Evolutionary conservation across 2,113 vertebrate species (phyloP).

Genomic region (Helogale parvula): DNA sequence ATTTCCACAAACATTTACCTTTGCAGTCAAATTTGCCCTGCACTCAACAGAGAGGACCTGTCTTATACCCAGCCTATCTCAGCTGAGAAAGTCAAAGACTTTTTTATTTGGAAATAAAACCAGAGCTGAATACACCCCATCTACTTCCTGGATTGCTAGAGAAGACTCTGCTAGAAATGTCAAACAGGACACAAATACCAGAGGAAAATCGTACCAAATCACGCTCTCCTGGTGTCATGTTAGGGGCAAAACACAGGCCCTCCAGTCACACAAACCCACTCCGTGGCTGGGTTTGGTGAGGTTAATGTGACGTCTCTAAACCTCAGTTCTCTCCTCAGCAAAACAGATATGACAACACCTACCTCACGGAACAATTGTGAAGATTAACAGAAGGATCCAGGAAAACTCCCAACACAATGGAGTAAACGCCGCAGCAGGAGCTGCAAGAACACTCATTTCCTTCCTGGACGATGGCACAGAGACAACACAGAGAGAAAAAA

Average conservation of each 20-base stretch:
- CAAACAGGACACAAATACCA: background rate
- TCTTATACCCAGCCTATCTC: background rate
- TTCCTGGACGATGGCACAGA: background rate
- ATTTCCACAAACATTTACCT: slow-evolving; percentile 4
- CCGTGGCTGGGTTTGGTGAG: background rate
- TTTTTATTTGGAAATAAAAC: background rate
- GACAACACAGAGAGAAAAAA: background rate
- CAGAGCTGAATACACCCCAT: background rate
- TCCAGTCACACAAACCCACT: background rate
- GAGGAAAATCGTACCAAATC: slow-evolving; percentile 24
- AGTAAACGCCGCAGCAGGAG: background rate
- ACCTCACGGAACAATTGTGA: background rate
- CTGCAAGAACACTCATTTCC: background rate
- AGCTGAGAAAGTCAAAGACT: background rate
- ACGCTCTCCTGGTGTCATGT: background rate
- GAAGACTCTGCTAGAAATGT: background rate
- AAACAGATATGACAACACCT: background rate
- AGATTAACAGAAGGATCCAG: background rate
- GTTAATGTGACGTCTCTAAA: background rate
- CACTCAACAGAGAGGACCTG: background rate
- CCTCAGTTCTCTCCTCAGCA: background rate
- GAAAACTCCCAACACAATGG: background rate
- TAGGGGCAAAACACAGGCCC: background rate
- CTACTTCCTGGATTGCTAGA: background rate
- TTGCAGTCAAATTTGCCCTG: background rate